Percentiles rank a stretch among this genome's conserved stretches.
Conservation (phyloP, 1,140 invertebrate genomes). For the Macrobrachium rosenbergii region DNA sequence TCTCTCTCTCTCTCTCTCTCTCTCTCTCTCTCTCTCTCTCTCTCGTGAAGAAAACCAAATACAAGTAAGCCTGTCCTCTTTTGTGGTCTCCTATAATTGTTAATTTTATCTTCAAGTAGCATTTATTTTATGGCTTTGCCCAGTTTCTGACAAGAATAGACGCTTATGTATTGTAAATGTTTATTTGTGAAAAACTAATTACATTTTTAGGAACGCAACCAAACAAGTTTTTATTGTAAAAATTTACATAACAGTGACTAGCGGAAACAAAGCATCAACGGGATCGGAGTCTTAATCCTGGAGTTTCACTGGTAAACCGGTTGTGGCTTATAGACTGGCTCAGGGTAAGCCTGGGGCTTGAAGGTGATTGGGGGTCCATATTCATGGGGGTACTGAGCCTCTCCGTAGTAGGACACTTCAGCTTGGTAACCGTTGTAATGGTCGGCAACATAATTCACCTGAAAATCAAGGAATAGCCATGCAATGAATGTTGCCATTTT, state of each 20-base stretch:
- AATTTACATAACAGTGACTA: not conserved
- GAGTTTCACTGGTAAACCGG: slow-evolving; percentile 29
- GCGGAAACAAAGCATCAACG: not conserved
- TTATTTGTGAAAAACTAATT: no score
- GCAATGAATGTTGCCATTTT: no score
- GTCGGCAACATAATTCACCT: slow-evolving; percentile 68
- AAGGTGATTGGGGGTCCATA: slow-evolving; percentile 59
- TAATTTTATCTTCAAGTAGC: not conserved
- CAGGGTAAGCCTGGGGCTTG: slow-evolving; percentile 38
- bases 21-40: not conserved
- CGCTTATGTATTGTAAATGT: no score
- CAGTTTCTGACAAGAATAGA: not conserved
- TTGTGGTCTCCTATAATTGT: not conserved
- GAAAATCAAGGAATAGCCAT: not conserved
- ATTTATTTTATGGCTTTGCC: not conserved
- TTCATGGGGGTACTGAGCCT: slow-evolving; percentile 64
- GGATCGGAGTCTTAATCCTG: not conserved
- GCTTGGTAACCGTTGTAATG: slow-evolving; percentile 67
- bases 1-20: slow-evolving; percentile 7
- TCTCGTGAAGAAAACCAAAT: not conserved
- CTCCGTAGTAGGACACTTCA: slow-evolving; percentile 65
- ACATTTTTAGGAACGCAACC: no score
- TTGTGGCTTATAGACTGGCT: not conserved
- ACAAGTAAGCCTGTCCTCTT: not conserved
- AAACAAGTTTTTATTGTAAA: not conserved